Evolutionary conservation across 1,140 invertebrate genomes (phyloP).

Genomic region (Cyclina sinensis): DNA sequence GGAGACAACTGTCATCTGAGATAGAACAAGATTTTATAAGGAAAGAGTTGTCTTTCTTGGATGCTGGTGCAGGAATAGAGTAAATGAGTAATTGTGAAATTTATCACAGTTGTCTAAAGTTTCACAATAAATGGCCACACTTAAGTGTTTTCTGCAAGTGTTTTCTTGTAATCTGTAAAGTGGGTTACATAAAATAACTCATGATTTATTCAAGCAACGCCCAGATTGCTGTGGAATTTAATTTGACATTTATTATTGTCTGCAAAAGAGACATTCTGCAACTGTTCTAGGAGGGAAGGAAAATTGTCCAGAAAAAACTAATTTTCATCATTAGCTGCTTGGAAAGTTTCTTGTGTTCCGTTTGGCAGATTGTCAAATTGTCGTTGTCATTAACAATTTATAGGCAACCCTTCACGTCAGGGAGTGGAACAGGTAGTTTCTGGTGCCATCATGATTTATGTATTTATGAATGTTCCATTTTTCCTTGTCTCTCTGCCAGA

Average conservation of each 20-base stretch:
- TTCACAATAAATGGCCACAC: too few relatives aligned
- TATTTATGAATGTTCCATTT: too few relatives aligned
- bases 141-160: too few relatives aligned
- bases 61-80: neutral
- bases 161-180: neutral
- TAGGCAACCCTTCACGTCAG: neutral
- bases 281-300: neutral
- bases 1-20: neutral
- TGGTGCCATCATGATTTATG: neutral
- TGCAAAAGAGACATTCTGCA: neutral
- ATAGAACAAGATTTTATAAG: neutral
- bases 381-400: neutral
- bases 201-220: neutral
- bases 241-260: neutral
- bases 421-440: neutral
- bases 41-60: slow-evolving; percentile 12
- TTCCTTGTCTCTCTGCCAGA: too few relatives aligned
- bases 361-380: slow-evolving; percentile 14
- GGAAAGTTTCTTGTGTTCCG: neutral
- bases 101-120: too few relatives aligned
- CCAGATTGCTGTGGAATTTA: neutral
- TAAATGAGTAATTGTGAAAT: too few relatives aligned
- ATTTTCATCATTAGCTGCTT: neutral
- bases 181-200: neutral
- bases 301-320: neutral